phyloP scores from a whole-genome alignment of 2,888 invertebrate species.

The Drosophila parthenogenetica region DNA sequence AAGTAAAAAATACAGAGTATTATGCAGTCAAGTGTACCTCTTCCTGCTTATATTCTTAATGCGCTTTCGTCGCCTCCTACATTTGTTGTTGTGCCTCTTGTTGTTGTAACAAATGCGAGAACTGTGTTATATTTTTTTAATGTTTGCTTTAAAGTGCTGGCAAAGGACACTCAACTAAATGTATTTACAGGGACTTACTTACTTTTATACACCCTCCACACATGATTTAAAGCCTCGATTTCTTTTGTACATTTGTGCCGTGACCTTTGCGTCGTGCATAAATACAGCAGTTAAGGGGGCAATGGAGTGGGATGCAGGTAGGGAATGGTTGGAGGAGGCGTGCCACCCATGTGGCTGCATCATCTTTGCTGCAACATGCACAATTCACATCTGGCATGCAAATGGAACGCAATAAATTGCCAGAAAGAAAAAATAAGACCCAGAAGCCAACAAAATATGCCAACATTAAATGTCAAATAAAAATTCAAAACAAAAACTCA shows the following conservation, averaged over 20 bases:
- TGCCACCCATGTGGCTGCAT: constrained; percentile 4
- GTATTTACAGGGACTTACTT: constrained; percentile 1
- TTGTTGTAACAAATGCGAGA: constrained; percentile 13
- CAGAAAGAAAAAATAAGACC: constrained; percentile 10
- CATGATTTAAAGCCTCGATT: constrained; percentile 8
- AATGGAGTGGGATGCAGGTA: no score
- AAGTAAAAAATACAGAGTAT: no score
- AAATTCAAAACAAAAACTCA: constrained; percentile 71
- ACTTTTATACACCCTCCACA: not conserved
- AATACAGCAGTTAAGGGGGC: not conserved
- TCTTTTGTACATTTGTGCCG: not conserved
- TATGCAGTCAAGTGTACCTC: no score
- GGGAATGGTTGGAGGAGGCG: not conserved
- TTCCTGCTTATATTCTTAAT: constrained; percentile 56
- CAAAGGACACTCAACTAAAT: constrained; percentile 1
- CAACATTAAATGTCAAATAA: constrained; percentile 80
- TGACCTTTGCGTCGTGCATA: constrained; percentile 11
- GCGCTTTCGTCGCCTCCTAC: constrained; percentile 50
- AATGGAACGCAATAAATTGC: constrained; percentile 69
- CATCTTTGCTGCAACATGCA: constrained; percentile 5
- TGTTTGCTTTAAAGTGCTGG: constrained; percentile 27
- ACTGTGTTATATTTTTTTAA: constrained; percentile 20
- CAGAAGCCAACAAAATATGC: constrained; percentile 59
- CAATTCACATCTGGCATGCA: constrained; percentile 11
- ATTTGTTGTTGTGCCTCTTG: not conserved